A percentile compares a stretch with the other conserved stretches of the same genome.
Conservation (phyloP, 2,888 invertebrate genomes). For the Agrotis clavis region DNA sequence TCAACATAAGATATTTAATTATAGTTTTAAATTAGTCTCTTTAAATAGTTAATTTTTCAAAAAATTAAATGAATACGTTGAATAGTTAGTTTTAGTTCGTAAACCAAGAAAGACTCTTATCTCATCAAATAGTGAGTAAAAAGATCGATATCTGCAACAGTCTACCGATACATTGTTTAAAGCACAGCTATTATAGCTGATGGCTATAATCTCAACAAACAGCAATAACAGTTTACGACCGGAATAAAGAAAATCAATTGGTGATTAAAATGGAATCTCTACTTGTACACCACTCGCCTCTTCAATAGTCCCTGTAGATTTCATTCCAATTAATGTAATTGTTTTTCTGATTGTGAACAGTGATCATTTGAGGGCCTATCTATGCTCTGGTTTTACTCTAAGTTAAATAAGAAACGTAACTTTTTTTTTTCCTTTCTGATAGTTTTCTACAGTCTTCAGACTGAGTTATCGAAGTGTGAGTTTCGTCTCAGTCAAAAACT, state of each 20-base stretch:
- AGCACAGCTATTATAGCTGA: conserved; percentile 54
- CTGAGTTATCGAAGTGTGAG: too few species aligned
- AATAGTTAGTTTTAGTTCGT: too few species aligned
- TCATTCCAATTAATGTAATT: conserved; percentile 45
- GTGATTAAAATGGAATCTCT: conserved; percentile 45
- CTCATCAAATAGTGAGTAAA: not conserved
- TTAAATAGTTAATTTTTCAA: too few species aligned
- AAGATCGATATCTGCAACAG: conserved; percentile 21
- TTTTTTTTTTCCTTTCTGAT: too few species aligned
- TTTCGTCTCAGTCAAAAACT: too few species aligned
- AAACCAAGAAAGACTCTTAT: too few species aligned
- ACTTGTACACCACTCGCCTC: conserved; percentile 21
- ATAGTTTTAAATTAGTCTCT: too few species aligned
- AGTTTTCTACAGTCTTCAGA: too few species aligned
- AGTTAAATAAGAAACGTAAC: too few species aligned
- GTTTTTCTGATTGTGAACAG: conserved; percentile 28
- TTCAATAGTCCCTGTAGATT: conserved; percentile 24
- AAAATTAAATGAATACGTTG: too few species aligned
- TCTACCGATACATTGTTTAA: conserved; percentile 48
- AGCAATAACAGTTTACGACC: conserved; percentile 60
- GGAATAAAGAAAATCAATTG: conserved; percentile 61
- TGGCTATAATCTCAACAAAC: conserved; percentile 51
- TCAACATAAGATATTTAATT: too few species aligned
- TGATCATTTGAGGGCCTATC: not conserved
- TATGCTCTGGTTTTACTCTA: not conserved